Evolutionary conservation across 2,888 invertebrate species (phyloP).

Genomic region (Poecilus cupreus): DNA sequence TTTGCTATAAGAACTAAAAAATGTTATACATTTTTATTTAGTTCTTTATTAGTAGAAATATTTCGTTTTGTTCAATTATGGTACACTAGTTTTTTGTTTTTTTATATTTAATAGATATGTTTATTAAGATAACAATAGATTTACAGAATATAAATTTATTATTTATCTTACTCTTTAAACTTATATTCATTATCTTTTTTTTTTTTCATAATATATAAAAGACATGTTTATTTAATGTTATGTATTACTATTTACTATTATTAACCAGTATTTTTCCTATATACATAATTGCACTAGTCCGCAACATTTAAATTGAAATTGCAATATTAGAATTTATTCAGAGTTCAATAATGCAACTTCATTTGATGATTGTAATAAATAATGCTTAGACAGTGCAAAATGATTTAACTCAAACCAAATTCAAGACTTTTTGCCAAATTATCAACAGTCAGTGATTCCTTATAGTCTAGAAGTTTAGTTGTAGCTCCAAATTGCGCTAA

Average conservation of each 20-base stretch:
- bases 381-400: neutral
- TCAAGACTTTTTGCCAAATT: neutral
- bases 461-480: neutral
- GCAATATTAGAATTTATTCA: too few relatives aligned
- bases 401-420: neutral
- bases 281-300: too few relatives aligned
- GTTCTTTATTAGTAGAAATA: slow-evolving; percentile 10
- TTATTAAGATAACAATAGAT: neutral
- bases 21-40: neutral
- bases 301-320: too few relatives aligned
- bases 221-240: too few relatives aligned
- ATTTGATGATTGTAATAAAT: neutral
- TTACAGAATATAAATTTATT: neutral
- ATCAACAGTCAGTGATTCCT: neutral
- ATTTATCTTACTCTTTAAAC: neutral
- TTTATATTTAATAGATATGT: neutral
- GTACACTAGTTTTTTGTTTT: neutral
- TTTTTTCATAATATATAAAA: too few relatives aligned
- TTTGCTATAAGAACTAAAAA: neutral
- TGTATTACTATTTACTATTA: too few relatives aligned
- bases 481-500: neutral
- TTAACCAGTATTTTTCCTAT: too few relatives aligned
- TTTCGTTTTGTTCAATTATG: neutral
- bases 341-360: neutral
- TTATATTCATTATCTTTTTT: too few relatives aligned